These are phyloP conservation scores for Agapetus fuscipes DNA, from an alignment of 2,888 invertebrate genomes.

Conservation along the genomic window DNA sequence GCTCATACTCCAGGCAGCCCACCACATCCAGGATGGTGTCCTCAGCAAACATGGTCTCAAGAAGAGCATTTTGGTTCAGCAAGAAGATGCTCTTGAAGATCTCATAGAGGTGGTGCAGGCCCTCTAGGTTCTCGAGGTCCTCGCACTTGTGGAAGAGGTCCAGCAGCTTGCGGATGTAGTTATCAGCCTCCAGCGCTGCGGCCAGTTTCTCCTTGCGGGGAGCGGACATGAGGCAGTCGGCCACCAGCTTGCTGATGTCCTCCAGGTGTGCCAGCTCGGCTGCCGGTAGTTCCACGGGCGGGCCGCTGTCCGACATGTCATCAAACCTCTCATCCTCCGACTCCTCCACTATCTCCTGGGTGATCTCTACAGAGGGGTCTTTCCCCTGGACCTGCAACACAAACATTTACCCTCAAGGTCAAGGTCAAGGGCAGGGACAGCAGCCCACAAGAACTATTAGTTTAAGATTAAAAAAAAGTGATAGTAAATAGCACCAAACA, in stretches of 20 bases:
- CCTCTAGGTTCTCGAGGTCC: conserved; percentile 90
- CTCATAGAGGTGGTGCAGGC: conserved; percentile 91
- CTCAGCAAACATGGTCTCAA: conserved; percentile 96
- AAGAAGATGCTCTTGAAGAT: conserved; percentile 99
- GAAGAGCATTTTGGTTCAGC: conserved; percentile 92
- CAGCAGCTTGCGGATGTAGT: conserved; percentile 90
- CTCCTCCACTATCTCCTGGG: conserved; percentile 93
- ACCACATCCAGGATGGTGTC: conserved; percentile 96
- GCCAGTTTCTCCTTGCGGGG: conserved; percentile 92
- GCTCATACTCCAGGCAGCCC: conserved; percentile 97
- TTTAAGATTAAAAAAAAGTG: no score
- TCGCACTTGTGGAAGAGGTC: conserved; percentile 96
- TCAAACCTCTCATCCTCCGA: conserved; percentile 95
- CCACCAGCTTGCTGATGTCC: conserved; percentile 89
- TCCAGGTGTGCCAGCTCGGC: conserved; percentile 90
- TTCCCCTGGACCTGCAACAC: conserved; percentile 85
- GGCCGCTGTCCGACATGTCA: conserved; percentile 91
- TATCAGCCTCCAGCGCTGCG: conserved; percentile 84
- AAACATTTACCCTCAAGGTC: no score
- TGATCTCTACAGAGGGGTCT: conserved; percentile 96
- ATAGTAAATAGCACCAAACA: no score
- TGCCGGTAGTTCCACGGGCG: conserved; percentile 88
- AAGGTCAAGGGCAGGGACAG: no score
- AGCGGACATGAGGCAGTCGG: conserved; percentile 80
- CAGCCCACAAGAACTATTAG: no score